phyloP scores from a whole-genome alignment of 1,140 invertebrate genomes.

The Macrobrachium rosenbergii region DNA sequence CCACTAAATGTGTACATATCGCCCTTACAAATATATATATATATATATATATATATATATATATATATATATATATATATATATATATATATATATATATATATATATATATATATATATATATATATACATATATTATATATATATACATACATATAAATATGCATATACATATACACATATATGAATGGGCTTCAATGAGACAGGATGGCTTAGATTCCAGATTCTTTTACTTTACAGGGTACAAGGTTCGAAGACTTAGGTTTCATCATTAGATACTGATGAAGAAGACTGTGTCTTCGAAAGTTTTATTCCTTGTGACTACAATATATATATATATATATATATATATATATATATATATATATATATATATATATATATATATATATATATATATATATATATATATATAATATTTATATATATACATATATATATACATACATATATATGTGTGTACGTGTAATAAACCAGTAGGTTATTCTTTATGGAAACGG shows the following conservation, averaged over 20 bases:
- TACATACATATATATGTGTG: constrained; percentile 9
- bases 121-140: neutral
- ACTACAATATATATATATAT: no score
- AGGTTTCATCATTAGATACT: no score
- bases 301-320: no score
- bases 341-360: no score
- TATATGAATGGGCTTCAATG: no score
- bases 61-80: constrained; percentile 30
- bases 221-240: no score
- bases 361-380: constrained; percentile 30
- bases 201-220: no score
- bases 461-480: neutral
- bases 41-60: constrained; percentile 7
- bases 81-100: constrained; percentile 10
- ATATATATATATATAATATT: constrained; percentile 9
- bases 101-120: constrained; percentile 2
- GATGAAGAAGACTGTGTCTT: no score
- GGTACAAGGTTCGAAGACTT: no score
- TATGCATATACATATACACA: constrained; percentile 3
- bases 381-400: constrained; percentile 20
- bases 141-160: constrained; percentile 23
- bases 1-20: neutral
- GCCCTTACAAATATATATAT: no score
- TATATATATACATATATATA: no score
- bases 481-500: neutral